Percentiles rank a stretch among this genome's conserved stretches.
Conservation (phyloP, 2,113 vertebrate species). For the Lichenostomus cassidix region DNA sequence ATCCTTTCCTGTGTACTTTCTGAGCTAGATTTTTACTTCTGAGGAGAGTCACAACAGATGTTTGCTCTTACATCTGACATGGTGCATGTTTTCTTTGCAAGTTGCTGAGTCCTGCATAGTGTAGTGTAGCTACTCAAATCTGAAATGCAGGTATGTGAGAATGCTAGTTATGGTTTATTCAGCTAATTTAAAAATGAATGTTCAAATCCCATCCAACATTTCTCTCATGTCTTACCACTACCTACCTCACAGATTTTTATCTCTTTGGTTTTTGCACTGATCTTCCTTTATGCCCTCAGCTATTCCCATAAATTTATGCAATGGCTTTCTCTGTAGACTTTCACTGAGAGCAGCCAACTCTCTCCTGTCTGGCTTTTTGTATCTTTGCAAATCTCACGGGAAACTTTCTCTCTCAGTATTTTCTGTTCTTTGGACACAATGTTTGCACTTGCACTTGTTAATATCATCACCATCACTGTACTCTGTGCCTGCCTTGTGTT, state of each 20-base stretch:
- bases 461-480: neutral
- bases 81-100: neutral
- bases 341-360: neutral
- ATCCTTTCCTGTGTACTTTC: neutral
- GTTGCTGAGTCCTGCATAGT: neutral
- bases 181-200: neutral
- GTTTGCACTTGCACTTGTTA: neutral
- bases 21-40: neutral
- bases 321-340: neutral
- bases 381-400: neutral
- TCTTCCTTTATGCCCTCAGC: neutral
- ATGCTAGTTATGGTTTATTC: neutral
- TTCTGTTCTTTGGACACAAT: neutral
- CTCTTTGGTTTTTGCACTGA: neutral
- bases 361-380: neutral
- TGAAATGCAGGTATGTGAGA: neutral
- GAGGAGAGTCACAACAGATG: neutral
- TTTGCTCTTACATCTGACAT: neutral
- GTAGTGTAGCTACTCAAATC: neutral
- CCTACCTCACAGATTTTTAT: constrained; percentile 18
- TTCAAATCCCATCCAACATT: neutral
- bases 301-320: neutral
- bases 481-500: neutral
- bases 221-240: neutral
- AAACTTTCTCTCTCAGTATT: neutral